These are phyloP conservation scores for Drosophila diplacantha DNA, from an alignment of 2,888 invertebrate species.

Conservation along the genomic window DNA sequence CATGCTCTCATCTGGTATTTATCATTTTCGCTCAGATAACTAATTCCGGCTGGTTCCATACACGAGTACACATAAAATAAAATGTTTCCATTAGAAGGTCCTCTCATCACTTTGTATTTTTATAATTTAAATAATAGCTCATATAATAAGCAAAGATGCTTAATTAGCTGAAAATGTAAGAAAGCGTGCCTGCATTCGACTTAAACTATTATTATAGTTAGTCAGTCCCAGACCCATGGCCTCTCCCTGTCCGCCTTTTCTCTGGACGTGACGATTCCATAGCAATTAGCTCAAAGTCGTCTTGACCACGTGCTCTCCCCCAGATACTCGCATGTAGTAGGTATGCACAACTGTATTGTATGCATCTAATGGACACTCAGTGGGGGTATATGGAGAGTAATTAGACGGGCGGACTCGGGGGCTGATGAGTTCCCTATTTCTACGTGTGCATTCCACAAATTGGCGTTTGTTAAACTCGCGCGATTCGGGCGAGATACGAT, in stretches of 20 bases:
- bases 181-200: background rate
- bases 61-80: no score
- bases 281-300: conserved; percentile 13
- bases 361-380: conserved; percentile 2
- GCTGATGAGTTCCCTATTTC: conserved; percentile 7
- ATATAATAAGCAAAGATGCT: background rate
- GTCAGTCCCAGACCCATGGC: background rate
- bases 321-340: conserved; percentile 3
- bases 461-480: conserved; percentile 62
- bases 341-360: background rate
- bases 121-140: background rate
- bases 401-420: conserved; percentile 1
- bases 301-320: conserved; percentile 14
- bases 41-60: no score
- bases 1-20: conserved; percentile 34
- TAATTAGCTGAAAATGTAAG: background rate
- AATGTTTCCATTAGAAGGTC: background rate
- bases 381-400: background rate
- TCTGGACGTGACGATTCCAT: conserved; percentile 18
- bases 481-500: conserved; percentile 12
- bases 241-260: conserved; percentile 1
- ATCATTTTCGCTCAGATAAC: no score
- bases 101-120: background rate
- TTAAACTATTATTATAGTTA: conserved; percentile 3
- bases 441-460: conserved; percentile 52